Percentiles rank a stretch among this genome's conserved stretches.
phyloP scores from a whole-genome alignment of 2,797 vertebrate species.

The Novumbra hubbsi region DNA sequence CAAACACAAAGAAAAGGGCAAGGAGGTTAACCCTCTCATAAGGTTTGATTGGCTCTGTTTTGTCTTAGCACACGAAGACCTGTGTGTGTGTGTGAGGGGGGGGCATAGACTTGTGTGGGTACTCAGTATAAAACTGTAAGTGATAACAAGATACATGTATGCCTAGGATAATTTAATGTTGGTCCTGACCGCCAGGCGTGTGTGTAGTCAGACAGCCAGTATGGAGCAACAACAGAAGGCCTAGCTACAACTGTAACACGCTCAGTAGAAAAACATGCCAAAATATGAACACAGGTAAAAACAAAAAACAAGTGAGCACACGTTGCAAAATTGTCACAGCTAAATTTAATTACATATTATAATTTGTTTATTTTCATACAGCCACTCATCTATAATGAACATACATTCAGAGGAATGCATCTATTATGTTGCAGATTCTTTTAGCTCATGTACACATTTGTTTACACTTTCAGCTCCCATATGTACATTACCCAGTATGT shows the following conservation, averaged over 20 bases:
- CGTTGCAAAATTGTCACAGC: slow-evolving; percentile 66
- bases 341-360: slow-evolving; percentile 75
- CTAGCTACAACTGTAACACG: not conserved
- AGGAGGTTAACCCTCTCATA: slow-evolving; percentile 59
- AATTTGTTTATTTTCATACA: slow-evolving; percentile 80
- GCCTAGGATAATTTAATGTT: not conserved
- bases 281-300: not conserved
- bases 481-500: slow-evolving; percentile 71
- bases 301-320: slow-evolving; percentile 16
- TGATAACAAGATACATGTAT: not conserved
- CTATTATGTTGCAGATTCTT: slow-evolving; percentile 56
- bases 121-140: not conserved
- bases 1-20: slow-evolving; percentile 57
- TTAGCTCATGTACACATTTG: slow-evolving; percentile 66
- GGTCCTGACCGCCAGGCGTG: not conserved
- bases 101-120: no score
- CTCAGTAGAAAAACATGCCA: not conserved
- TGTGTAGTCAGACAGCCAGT: not conserved
- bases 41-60: slow-evolving; percentile 59
- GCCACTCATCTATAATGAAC: slow-evolving; percentile 73
- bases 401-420: slow-evolving; percentile 78
- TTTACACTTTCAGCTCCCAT: slow-evolving; percentile 55
- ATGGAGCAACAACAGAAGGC: not conserved
- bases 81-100: slow-evolving; percentile 44
- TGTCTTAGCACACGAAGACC: slow-evolving; percentile 55